Percentiles rank a stretch among this genome's conserved stretches.
phyloP scores from a whole-genome alignment of 2,797 vertebrate species.

The Bovichtus variegatus region DNA sequence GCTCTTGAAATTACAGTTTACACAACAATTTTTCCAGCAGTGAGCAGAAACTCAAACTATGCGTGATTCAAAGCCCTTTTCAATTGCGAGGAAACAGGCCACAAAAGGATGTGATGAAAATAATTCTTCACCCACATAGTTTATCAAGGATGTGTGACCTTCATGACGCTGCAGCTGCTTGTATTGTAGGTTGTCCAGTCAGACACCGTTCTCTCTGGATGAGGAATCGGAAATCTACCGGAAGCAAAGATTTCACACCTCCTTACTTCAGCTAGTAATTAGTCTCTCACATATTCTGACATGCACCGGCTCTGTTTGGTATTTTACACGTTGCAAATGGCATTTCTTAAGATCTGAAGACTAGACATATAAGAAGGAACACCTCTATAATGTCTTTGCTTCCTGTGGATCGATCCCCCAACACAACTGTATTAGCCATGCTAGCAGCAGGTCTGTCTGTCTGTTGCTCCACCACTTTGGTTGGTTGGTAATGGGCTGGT shows the following conservation, averaged over 20 bases:
- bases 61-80: conserved; percentile 35
- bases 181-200: conserved; percentile 12
- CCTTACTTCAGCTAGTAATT: conserved; percentile 1
- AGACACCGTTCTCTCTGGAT: conserved; percentile 10
- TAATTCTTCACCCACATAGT: conserved; percentile 38
- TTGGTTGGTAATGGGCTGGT: no score
- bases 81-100: not conserved
- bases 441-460: not conserved
- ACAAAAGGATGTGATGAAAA: conserved; percentile 50
- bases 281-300: conserved; percentile 7
- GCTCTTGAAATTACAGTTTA: not conserved
- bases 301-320: conserved; percentile 1
- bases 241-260: conserved; percentile 4
- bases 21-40: not conserved
- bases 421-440: not conserved
- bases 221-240: conserved; percentile 59
- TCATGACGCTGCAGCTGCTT: conserved; percentile 35
- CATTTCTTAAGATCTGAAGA: conserved; percentile 3
- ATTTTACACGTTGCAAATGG: conserved; percentile 15
- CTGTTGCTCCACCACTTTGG: not conserved
- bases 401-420: not conserved
- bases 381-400: not conserved
- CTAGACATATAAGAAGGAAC: not conserved
- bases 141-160: conserved; percentile 44
- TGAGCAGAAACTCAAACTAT: not conserved